Conservation (phyloP, 2,888 invertebrate species). For the Prenolepis imparis region DNA sequence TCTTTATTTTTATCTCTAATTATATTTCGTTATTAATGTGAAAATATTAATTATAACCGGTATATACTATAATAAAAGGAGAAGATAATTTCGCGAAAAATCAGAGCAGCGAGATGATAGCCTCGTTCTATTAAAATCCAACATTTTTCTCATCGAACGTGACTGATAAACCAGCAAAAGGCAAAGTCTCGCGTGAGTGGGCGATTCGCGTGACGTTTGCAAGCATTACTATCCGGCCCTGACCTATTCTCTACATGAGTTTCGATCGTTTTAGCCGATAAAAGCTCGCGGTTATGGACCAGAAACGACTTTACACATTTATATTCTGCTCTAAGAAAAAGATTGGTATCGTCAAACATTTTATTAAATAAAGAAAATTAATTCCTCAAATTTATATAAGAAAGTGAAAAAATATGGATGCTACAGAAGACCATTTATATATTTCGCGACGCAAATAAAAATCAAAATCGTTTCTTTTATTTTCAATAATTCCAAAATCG, state of each 20-base stretch:
- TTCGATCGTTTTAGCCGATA: slow-evolving; percentile 35
- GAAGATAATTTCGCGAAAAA: slow-evolving; percentile 53
- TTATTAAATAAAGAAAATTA: background rate
- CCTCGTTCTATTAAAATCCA: slow-evolving; percentile 41
- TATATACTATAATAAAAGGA: background rate
- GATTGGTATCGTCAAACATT: background rate
- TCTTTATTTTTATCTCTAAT: background rate
- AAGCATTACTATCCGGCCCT: slow-evolving; percentile 64
- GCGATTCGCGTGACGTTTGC: slow-evolving; percentile 65
- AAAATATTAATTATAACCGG: background rate
- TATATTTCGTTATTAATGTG: background rate
- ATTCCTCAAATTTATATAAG: background rate
- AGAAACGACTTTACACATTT: slow-evolving; percentile 13
- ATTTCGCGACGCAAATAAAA: background rate
- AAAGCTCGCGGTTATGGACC: slow-evolving; percentile 13
- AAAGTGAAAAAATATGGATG: background rate
- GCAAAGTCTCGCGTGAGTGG: slow-evolving; percentile 65
- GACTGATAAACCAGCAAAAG: slow-evolving; percentile 56
- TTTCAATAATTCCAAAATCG: background rate
- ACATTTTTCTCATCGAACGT: slow-evolving; percentile 57
- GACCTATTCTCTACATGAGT: slow-evolving; percentile 64
- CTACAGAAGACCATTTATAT: background rate
- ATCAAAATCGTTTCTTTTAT: background rate
- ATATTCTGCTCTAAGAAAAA: background rate
- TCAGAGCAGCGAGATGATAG: slow-evolving; percentile 57